phyloP scores from a whole-genome alignment of 2,888 invertebrate species.

The Noctuana brunneofusca region DNA sequence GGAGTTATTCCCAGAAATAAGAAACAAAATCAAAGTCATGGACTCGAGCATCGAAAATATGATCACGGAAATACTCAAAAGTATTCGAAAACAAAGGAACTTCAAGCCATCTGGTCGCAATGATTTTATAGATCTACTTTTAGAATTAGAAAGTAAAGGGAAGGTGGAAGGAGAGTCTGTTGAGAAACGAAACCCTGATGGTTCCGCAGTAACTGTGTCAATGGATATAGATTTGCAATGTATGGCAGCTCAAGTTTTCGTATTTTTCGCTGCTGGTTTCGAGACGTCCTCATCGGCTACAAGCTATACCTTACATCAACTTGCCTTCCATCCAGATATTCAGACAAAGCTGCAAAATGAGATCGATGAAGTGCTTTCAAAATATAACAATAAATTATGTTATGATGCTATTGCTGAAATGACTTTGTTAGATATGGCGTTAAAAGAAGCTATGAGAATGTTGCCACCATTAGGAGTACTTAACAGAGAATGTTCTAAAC shows the following conservation, averaged over 20 bases:
- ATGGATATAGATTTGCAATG: constrained; percentile 53
- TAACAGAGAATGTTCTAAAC: constrained; percentile 53
- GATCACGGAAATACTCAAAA: constrained; percentile 47
- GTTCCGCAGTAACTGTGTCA: constrained; percentile 50
- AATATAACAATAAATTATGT: constrained; percentile 58
- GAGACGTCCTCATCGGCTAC: constrained; percentile 73
- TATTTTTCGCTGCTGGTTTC: constrained; percentile 73
- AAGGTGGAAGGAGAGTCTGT: constrained; percentile 59
- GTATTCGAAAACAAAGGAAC: constrained; percentile 55
- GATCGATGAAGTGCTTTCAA: constrained; percentile 58
- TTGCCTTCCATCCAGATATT: constrained; percentile 64
- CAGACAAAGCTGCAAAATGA: constrained; percentile 62
- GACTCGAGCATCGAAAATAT: constrained; percentile 42
- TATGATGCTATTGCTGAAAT: constrained; percentile 62
- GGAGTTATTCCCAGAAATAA: constrained; percentile 55
- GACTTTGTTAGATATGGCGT: constrained; percentile 52
- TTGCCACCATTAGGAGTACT: constrained; percentile 58
- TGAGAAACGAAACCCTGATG: constrained; percentile 52
- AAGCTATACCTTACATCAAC: constrained; percentile 61
- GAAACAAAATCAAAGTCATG: constrained; percentile 40
- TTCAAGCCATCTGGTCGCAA: constrained; percentile 54
- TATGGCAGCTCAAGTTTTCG: constrained; percentile 59
- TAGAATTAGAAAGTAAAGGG: constrained; percentile 54
- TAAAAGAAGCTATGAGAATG: constrained; percentile 60
- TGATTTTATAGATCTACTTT: constrained; percentile 53